These are phyloP conservation scores for Bombus picipes DNA, from an alignment of 1,140 invertebrate species.

Conservation along the genomic window DNA sequence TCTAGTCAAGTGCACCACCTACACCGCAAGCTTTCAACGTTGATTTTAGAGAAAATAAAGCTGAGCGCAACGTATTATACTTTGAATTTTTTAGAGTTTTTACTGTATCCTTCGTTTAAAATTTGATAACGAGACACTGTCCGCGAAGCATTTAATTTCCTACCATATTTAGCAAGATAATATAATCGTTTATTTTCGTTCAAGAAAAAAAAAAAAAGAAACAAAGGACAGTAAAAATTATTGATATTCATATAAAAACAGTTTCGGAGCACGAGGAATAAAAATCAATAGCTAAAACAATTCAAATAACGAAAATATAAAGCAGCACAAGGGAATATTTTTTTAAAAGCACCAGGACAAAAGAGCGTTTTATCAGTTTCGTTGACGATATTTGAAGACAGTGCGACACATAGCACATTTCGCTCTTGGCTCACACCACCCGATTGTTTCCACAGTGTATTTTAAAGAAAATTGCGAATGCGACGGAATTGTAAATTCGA, in stretches of 20 bases:
- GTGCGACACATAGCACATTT: background rate
- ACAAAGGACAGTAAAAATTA: background rate
- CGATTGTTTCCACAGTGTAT: background rate
- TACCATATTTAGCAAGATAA: background rate
- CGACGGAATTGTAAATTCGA: constrained; percentile 16
- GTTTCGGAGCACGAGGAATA: too few species aligned
- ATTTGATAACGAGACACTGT: background rate
- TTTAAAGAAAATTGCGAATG: background rate
- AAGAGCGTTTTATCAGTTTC: background rate
- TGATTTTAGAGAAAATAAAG: background rate
- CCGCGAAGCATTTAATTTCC: background rate
- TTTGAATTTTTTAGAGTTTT: background rate
- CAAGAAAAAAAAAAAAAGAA: background rate
- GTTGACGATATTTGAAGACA: background rate
- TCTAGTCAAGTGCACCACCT: background rate
- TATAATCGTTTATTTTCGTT: background rate
- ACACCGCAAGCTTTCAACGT: background rate
- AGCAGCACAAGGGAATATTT: background rate
- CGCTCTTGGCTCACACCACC: too few species aligned
- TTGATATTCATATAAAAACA: too few species aligned
- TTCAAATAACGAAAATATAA: too few species aligned
- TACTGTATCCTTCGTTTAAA: background rate
- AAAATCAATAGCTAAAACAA: too few species aligned
- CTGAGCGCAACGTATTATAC: too few species aligned
- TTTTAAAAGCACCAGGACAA: background rate